Conservation (phyloP, 2,113 vertebrate species). For the Furnarius figulus region DNA sequence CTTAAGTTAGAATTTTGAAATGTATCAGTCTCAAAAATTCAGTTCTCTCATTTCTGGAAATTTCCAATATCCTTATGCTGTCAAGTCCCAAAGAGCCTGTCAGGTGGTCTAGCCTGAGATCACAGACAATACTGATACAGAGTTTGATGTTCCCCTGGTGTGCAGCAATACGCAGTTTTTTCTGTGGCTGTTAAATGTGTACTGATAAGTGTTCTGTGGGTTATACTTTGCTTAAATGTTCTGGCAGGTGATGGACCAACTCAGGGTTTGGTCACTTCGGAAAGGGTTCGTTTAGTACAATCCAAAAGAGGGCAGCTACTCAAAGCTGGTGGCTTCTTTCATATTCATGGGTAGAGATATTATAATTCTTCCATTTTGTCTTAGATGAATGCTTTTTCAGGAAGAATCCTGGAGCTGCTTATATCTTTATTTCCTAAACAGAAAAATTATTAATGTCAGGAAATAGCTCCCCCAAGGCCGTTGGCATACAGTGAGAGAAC, state of each 20-base stretch:
- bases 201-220: background rate
- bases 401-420: background rate
- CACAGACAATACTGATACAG: fast-evolving
- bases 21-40: background rate
- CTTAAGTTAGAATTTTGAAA: background rate
- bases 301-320: background rate
- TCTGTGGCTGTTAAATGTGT: background rate
- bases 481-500: background rate
- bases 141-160: background rate
- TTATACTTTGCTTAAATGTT: background rate
- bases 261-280: background rate
- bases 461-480: background rate
- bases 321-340: background rate
- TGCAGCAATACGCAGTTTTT: background rate
- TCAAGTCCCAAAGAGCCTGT: background rate
- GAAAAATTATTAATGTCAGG: background rate
- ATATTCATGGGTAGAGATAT: background rate
- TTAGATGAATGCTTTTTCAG: background rate
- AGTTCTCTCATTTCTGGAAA: background rate
- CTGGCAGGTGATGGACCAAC: background rate
- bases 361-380: background rate
- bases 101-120: background rate
- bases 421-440: background rate
- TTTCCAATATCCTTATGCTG: background rate
- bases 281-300: background rate